Percentiles rank a stretch among this genome's conserved stretches.
Conservation (phyloP, 2,113 vertebrate species). For the Serilophus lunatus region DNA sequence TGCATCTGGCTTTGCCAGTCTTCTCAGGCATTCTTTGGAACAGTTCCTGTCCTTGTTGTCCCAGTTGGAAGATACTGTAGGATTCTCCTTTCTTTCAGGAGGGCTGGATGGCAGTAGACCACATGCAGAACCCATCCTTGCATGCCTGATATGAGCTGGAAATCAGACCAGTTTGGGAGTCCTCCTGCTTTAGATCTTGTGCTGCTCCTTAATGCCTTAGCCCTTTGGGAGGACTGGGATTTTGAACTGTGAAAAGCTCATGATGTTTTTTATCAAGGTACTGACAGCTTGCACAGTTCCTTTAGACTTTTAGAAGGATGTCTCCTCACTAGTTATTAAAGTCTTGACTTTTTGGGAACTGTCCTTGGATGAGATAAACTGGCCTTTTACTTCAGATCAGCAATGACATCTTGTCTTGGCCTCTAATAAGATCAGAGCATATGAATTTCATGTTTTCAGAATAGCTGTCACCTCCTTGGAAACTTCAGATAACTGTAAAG, state of each 20-base stretch:
- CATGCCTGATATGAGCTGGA: background rate
- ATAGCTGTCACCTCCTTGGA: slow-evolving; percentile 26
- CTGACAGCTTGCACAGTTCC: background rate
- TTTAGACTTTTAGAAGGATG: background rate
- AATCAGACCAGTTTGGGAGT: background rate
- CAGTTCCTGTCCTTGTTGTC: background rate
- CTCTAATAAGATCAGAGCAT: slow-evolving; percentile 25
- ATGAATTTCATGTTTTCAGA: slow-evolving; percentile 20
- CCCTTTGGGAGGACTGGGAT: background rate
- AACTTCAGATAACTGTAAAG: slow-evolving; percentile 18
- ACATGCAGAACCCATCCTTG: background rate
- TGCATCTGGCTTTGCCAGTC: background rate
- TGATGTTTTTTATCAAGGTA: background rate
- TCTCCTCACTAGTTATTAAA: background rate
- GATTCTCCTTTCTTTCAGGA: background rate
- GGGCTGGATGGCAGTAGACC: background rate
- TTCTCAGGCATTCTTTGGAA: background rate
- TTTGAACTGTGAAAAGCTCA: background rate
- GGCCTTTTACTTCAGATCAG: slow-evolving; percentile 41
- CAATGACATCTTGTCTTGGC: slow-evolving; percentile 8
- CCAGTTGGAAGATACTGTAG: background rate
- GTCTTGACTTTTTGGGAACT: background rate
- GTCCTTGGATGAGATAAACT: slow-evolving; percentile 12
- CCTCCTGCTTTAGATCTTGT: background rate
- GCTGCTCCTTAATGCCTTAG: background rate